phyloP scores from a whole-genome alignment of 23 tunicate genomes.

The Diplosoma virens region DNA sequence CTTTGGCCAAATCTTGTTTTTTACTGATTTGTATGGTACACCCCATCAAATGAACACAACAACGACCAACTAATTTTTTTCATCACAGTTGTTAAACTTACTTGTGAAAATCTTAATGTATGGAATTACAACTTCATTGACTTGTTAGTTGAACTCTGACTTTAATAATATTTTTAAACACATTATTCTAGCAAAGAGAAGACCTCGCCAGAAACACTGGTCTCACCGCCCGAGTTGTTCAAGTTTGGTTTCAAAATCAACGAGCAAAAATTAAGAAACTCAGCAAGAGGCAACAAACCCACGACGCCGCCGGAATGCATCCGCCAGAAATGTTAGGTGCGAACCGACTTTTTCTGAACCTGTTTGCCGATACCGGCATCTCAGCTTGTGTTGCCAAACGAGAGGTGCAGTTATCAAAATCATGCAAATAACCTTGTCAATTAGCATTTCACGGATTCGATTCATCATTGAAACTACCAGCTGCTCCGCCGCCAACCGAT shows the following conservation, averaged over 20 bases:
- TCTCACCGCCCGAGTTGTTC: conserved; percentile 82
- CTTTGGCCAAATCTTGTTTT: too few species aligned
- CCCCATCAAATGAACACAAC: too few species aligned
- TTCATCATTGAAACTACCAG: conserved; percentile 3
- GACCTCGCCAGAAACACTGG: conserved; percentile 79
- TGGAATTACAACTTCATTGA: too few species aligned
- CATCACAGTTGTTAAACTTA: too few species aligned
- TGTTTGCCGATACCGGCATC: neutral
- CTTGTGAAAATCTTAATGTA: too few species aligned
- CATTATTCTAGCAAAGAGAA: conserved; percentile 44
- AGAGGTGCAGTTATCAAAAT: too few species aligned
- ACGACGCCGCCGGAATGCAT: conserved; percentile 46
- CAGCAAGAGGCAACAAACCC: conserved; percentile 63
- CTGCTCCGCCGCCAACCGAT: neutral
- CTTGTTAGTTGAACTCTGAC: too few species aligned
- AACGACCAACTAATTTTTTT: too few species aligned
- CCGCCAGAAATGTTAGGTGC: conserved; percentile 62
- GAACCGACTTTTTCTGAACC: too few species aligned
- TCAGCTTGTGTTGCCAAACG: neutral
- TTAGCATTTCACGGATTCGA: conserved; percentile 15
- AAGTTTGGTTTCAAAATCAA: conserved; percentile 99
- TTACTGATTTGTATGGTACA: too few species aligned
- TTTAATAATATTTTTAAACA: too few species aligned
- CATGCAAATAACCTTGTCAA: too few species aligned
- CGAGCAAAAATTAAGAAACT: conserved; percentile 89